A percentile compares a stretch with the other conserved stretches of the same genome.
Conservation (phyloP, 2,113 vertebrate species). For the Neogale vison region DNA sequence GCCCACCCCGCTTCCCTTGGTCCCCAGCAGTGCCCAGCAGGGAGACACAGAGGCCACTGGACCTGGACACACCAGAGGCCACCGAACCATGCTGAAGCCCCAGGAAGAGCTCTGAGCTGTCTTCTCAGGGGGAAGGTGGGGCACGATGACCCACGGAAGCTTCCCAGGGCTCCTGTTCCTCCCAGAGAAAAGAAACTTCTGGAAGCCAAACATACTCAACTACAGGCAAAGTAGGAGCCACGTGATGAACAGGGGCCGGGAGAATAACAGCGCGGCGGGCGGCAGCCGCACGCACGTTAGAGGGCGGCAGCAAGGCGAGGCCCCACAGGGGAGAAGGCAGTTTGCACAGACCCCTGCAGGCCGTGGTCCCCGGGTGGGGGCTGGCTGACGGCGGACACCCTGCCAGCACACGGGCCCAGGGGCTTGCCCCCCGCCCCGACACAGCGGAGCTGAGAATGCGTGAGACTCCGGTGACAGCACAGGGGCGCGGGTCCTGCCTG, state of each 20-base stretch:
- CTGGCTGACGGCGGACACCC: too few species aligned
- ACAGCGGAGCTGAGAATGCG: neutral
- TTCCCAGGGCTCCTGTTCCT: neutral
- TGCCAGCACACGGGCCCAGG: neutral
- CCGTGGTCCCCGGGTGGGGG: neutral
- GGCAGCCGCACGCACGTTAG: rapidly evolving
- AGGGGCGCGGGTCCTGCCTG: neutral
- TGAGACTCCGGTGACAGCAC: neutral
- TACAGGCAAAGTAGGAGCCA: rapidly evolving
- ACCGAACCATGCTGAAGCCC: rapidly evolving
- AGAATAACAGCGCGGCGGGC: rapidly evolving
- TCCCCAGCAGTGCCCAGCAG: rapidly evolving
- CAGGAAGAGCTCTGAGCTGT: neutral
- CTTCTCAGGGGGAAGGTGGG: too few species aligned
- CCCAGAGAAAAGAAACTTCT: neutral
- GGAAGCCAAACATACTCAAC: neutral
- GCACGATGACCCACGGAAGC: rapidly evolving
- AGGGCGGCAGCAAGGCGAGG: neutral
- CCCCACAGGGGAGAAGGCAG: neutral
- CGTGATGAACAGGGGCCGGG: neutral
- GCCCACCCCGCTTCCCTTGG: neutral
- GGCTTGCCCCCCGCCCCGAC: neutral
- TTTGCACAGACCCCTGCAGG: neutral
- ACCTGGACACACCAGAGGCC: neutral
- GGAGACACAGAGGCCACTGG: neutral